phyloP scores from a whole-genome alignment of 2,113 vertebrate genomes.

The Amazona guildingii region DNA sequence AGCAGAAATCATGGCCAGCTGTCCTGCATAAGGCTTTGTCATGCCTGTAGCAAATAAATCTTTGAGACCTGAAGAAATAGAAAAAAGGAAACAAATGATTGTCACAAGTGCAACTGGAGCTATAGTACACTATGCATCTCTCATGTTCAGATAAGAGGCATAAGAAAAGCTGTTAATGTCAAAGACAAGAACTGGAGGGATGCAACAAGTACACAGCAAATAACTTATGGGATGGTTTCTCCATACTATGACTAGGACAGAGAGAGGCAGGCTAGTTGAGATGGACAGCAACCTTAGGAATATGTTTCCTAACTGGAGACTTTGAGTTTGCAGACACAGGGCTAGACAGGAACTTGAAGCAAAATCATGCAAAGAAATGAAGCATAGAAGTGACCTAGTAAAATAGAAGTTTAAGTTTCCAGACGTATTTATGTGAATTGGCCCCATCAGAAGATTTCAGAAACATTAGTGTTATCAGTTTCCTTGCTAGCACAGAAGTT shows the following conservation, averaged over 20 bases:
- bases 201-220: neutral
- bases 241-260: neutral
- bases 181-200: neutral
- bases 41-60: neutral
- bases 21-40: neutral
- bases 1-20: neutral
- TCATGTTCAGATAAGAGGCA: fast-evolving
- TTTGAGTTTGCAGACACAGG: neutral
- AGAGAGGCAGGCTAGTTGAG: neutral
- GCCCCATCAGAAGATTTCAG: neutral
- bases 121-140: neutral
- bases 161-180: neutral
- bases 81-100: neutral
- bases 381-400: neutral
- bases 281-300: neutral
- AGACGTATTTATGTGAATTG: neutral
- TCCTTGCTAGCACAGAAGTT: neutral
- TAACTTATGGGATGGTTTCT: neutral
- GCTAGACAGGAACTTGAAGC: neutral
- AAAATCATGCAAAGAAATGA: neutral
- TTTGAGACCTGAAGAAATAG: neutral
- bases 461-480: neutral
- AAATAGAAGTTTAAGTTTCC: neutral
- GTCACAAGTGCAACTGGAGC: neutral
- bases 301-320: neutral